Percentiles rank a stretch among this genome's conserved stretches.
phyloP scores from a whole-genome alignment of 2,113 vertebrate genomes.

The Osmerus mordax region DNA sequence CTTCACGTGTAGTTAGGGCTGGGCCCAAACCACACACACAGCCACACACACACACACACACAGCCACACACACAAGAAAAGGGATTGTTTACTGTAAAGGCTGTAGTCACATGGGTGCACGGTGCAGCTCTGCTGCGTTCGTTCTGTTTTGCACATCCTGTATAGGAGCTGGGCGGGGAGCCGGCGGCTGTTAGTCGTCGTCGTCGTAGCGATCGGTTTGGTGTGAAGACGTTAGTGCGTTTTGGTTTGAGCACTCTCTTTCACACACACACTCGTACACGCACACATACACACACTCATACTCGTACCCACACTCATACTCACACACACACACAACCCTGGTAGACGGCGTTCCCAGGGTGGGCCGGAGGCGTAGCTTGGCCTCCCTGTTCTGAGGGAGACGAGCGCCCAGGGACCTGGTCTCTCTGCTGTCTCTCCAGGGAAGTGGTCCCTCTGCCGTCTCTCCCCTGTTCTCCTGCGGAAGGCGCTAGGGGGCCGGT shows the following conservation, averaged over 20 bases:
- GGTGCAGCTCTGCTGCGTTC: no score
- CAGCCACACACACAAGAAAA: neutral
- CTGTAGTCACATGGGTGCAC: neutral
- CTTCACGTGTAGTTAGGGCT: constrained; percentile 29
- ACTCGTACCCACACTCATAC: neutral
- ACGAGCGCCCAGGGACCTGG: neutral
- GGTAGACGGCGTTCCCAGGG: no score
- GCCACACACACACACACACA: neutral
- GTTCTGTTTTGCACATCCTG: neutral
- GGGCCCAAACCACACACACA: constrained; percentile 18
- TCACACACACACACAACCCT: no score
- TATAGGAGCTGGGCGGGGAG: neutral
- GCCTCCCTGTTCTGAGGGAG: neutral
- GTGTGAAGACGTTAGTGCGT: neutral
- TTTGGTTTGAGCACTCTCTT: no score
- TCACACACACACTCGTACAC: neutral
- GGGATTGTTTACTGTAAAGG: neutral
- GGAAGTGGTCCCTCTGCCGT: neutral
- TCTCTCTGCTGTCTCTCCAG: neutral
- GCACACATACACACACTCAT: neutral
- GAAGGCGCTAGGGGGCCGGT: constrained; percentile 41
- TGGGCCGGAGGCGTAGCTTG: no score
- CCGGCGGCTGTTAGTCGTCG: no score
- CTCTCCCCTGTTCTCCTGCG: constrained; percentile 37
- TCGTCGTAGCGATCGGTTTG: neutral